Evolutionary conservation across 2,888 invertebrate species (phyloP).

Genomic region (Dermolepida albohirtum): DNA sequence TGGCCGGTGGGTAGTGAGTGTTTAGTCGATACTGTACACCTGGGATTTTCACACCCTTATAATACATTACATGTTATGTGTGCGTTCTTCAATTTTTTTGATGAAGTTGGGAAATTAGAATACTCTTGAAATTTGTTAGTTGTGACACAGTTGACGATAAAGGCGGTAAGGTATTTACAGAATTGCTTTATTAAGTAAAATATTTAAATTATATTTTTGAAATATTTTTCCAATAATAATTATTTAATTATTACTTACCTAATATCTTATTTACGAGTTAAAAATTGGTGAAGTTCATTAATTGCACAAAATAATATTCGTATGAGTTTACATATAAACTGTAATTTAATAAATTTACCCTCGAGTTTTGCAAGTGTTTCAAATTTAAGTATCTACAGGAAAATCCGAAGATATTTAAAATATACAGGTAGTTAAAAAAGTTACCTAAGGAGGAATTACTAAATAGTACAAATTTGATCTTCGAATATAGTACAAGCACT

Average conservation of each 20-base stretch:
- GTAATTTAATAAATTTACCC: too few species aligned
- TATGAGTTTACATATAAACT: too few species aligned
- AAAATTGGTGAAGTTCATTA: neutral
- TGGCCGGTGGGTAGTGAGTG: conserved; percentile 36
- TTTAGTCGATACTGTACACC: conserved; percentile 45
- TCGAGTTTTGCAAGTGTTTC: too few species aligned
- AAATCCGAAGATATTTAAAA: too few species aligned
- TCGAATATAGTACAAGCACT: too few species aligned
- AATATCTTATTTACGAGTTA: neutral
- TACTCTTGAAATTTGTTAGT: conserved; percentile 1
- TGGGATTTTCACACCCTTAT: conserved; percentile 47
- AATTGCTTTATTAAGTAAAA: neutral
- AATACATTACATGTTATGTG: conserved; percentile 23
- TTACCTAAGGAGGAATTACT: too few species aligned
- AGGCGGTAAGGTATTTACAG: neutral
- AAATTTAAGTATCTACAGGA: too few species aligned
- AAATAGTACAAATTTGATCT: too few species aligned
- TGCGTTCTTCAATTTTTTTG: neutral
- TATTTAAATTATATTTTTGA: neutral
- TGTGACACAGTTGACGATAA: neutral
- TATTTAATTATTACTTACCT: too few species aligned
- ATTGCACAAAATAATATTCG: too few species aligned
- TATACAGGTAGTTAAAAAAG: too few species aligned
- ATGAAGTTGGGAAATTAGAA: neutral
- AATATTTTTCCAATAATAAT: too few species aligned